Conservation (phyloP, 2,888 invertebrate species). For the Auanema freiburgensis region DNA sequence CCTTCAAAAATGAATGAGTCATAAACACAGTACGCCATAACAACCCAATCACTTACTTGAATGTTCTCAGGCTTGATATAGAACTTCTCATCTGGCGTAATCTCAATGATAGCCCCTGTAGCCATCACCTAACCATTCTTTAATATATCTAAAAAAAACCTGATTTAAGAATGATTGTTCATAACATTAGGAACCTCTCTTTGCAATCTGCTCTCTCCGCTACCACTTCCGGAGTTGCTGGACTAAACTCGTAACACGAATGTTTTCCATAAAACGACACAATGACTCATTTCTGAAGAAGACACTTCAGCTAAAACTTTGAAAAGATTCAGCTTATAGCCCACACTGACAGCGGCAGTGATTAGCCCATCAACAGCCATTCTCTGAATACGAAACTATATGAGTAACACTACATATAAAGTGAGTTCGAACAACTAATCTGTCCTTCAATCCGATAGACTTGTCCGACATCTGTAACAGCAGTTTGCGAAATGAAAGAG, state of each 20-base stretch:
- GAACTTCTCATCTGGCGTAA: slow-evolving; percentile 36
- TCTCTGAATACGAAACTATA: no score
- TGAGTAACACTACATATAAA: no score
- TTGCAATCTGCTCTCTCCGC: slow-evolving; percentile 46
- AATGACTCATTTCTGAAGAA: background rate
- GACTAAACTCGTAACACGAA: no score
- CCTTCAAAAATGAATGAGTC: background rate
- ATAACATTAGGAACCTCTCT: slow-evolving; percentile 37
- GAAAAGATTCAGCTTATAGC: slow-evolving; percentile 1
- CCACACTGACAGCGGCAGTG: slow-evolving; percentile 5
- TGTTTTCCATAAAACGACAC: background rate
- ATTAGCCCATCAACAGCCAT: slow-evolving; percentile 11
- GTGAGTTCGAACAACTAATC: no score
- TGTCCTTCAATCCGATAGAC: no score
- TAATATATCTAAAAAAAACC: slow-evolving; percentile 40
- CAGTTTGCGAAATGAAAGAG: no score
- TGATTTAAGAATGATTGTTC: no score
- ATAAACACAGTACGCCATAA: background rate
- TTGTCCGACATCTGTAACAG: no score
- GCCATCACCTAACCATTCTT: slow-evolving; percentile 48
- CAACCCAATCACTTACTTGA: slow-evolving; percentile 10
- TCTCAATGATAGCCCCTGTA: slow-evolving; percentile 38
- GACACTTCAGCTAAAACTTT: background rate
- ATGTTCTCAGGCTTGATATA: slow-evolving; percentile 34
- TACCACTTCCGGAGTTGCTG: slow-evolving; percentile 31